These are phyloP conservation scores for Sturmia bella DNA, from an alignment of 2,888 invertebrate species.

Conservation along the genomic window DNA sequence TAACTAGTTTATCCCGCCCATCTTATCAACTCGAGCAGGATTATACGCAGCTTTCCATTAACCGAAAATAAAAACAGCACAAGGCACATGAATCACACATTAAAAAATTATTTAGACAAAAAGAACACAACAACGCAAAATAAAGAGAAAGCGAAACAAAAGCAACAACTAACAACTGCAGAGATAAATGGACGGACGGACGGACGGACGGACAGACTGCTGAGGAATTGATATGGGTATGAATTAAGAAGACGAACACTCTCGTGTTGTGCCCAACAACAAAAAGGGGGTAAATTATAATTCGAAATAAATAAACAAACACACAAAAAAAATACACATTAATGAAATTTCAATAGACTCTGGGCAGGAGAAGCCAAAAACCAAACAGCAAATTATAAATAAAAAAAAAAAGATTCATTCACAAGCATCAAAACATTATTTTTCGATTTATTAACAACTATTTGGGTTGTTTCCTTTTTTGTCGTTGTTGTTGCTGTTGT, in stretches of 20 bases:
- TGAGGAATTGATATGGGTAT: constrained; percentile 72
- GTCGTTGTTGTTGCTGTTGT: too few species aligned
- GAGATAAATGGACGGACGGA: constrained; percentile 16
- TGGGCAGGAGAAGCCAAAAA: not conserved
- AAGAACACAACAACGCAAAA: constrained; percentile 14
- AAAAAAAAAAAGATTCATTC: constrained; percentile 26
- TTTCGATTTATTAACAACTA: constrained; percentile 76
- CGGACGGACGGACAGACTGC: constrained; percentile 27
- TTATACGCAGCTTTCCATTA: constrained; percentile 81
- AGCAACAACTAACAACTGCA: constrained; percentile 25
- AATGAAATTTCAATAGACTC: constrained; percentile 78
- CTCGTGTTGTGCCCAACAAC: constrained; percentile 25
- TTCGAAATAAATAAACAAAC: constrained; percentile 45
- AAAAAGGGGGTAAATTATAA: constrained; percentile 54
- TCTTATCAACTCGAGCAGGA: constrained; percentile 80
- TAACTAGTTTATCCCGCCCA: constrained; percentile 82
- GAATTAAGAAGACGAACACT: too few species aligned
- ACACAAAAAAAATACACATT: constrained; percentile 70
- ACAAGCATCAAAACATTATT: constrained; percentile 74
- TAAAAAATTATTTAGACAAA: constrained; percentile 54
- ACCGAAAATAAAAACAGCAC: constrained; percentile 65
- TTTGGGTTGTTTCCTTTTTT: constrained; percentile 55
- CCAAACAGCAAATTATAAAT: not conserved
- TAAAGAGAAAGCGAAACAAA: not conserved
- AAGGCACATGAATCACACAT: constrained; percentile 70